Base-by-base conservation (phyloP, 2,797 vertebrate genomes). In the Capromys pilorides region DNA sequence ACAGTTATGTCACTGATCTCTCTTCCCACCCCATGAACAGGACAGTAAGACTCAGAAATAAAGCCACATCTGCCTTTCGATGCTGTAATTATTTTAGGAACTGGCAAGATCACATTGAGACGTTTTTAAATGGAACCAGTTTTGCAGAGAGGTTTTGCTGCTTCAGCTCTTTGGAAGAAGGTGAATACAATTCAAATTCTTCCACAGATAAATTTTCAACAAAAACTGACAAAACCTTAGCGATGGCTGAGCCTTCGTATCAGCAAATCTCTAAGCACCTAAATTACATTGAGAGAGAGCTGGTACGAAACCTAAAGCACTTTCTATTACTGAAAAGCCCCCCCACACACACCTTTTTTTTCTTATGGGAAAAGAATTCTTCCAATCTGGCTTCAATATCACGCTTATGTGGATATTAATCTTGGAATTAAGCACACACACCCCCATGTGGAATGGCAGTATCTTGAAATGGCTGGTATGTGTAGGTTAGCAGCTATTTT, bases 401-500 rank as follows among this genome's bases (percentile, higher is more conserved):
- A 95, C 66, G 31, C 57, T 96, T 73, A 81, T 79, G 24, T 94
- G 91, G 66, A 85, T 91, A 86, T 91, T 96, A 94, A 75, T 84
- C 51, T 94, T 82, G 62, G 93, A 84, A 94, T 93, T 90, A 94
- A 93, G 26, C 85, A 78, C 12, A 24, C 33, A 19, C 61, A 22
- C 14, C 5, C 4, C 59, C 54, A 96, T 57, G 73, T 90, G 92
- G 93, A 97, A 89, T 7, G 45, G 77, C 66, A 96, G 49, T 81
- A 91, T 91, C 93, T 95, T 95, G 86, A 94, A 95, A 69, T 10
- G 24, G 75, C 79, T 91, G 49, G 66, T 93, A 41, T 22, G 84
- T 83, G 33, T 94, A 94, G 71, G n/a, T 93, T 95, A 92, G 79
- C 96, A 93, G 86, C 88, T 97, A 86, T 96, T 97, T 95, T 79